A percentile compares a stretch with the other conserved stretches of the same genome.
Evolutionary conservation across 2,113 vertebrate species (phyloP).

Genomic region (Hippocampus mohnikei): DNA sequence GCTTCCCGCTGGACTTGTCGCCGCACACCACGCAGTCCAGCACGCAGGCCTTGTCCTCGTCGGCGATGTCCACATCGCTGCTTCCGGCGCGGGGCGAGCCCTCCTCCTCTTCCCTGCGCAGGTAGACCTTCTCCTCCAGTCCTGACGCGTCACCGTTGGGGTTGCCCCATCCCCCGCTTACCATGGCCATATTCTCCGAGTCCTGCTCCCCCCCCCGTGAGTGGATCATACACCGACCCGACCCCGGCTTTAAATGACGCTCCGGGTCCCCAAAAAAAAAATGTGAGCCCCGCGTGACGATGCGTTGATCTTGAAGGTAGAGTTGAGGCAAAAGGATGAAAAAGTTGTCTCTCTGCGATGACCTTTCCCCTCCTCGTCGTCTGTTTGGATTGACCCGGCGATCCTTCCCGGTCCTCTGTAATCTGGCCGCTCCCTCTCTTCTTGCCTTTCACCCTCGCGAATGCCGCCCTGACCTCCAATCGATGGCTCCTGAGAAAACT

Average conservation of each 20-base stretch:
- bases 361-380: constrained; percentile 57
- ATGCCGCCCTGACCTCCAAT: constrained; percentile 53
- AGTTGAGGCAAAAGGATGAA: constrained; percentile 10
- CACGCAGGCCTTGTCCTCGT: constrained; percentile 83
- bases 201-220: constrained; percentile 33
- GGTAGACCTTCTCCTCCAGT: constrained; percentile 79
- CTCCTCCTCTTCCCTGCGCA: constrained; percentile 79
- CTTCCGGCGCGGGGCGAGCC: constrained; percentile 83
- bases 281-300: constrained; percentile 5
- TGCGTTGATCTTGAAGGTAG: background rate
- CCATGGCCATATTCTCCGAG: constrained; percentile 87
- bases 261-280: constrained; percentile 9
- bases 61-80: constrained; percentile 85
- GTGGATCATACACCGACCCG: constrained; percentile 53
- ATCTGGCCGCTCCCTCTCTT: constrained; percentile 44
- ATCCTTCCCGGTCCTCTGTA: constrained; percentile 47
- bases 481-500: constrained; percentile 58
- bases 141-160: constrained; percentile 80
- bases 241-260: constrained; percentile 17
- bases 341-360: constrained; percentile 39
- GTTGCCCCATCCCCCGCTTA: constrained; percentile 90
- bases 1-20: constrained; percentile 90
- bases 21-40: constrained; percentile 93
- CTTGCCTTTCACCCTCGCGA: constrained; percentile 34
- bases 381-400: constrained; percentile 45